A percentile compares a stretch with the other conserved stretches of the same genome.
Evolutionary conservation across 2,113 vertebrate genomes (phyloP).

Genomic region (Cryptotis parvus): DNA sequence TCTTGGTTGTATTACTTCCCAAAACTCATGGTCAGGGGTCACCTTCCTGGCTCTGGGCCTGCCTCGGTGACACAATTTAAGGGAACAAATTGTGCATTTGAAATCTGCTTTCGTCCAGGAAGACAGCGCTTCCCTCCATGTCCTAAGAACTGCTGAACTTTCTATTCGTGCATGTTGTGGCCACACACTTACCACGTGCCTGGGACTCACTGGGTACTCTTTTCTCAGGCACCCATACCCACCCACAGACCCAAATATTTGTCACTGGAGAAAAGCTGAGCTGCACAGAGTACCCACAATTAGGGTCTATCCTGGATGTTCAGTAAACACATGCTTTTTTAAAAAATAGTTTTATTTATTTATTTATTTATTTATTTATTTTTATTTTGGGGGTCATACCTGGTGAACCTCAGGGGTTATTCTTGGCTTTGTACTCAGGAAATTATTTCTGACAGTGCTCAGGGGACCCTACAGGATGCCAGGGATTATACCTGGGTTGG

Average conservation of each 20-base stretch:
- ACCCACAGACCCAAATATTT: not conserved
- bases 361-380: too few species aligned
- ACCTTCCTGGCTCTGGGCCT: too few species aligned
- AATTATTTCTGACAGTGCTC: too few species aligned
- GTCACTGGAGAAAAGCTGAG: not conserved
- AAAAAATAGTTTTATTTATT: too few species aligned
- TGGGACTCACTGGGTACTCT: not conserved
- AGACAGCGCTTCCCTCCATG: not conserved
- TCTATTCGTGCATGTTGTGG: too few species aligned
- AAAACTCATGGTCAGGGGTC: too few species aligned
- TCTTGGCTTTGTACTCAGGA: too few species aligned
- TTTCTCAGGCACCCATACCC: not conserved
- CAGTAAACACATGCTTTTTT: not conserved
- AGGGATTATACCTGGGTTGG: too few species aligned
- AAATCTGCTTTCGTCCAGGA: not conserved
- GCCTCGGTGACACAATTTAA: not conserved
- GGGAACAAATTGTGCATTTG: not conserved
- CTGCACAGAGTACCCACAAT: not conserved
- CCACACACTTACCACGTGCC: not conserved
- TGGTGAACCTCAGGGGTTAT: too few species aligned
- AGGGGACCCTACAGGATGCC: too few species aligned
- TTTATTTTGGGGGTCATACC: too few species aligned
- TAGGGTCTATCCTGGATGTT: fast-evolving
- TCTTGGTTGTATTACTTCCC: too few species aligned
- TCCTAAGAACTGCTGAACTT: not conserved